A percentile compares a stretch with the other conserved stretches of the same genome.
Conservation (phyloP, 2,113 vertebrate species). For the Alethe castanea region DNA sequence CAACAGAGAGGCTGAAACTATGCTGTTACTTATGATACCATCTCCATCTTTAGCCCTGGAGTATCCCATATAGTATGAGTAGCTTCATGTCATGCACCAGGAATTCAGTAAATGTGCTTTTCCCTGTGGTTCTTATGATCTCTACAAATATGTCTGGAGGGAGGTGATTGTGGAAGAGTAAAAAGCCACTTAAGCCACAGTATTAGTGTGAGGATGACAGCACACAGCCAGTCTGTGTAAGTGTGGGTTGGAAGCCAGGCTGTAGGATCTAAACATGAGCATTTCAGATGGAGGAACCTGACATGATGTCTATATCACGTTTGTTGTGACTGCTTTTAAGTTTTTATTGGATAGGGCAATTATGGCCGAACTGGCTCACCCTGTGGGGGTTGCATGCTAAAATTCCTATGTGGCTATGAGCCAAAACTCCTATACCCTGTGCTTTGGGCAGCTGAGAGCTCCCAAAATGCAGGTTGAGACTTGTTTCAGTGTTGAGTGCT, state of each 20-base stretch:
- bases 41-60: neutral
- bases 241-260: neutral
- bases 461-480: neutral
- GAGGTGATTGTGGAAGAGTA: neutral
- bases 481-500: neutral
- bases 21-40: neutral
- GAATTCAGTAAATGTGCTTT: neutral
- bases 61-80: neutral
- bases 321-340: neutral
- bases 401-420: neutral
- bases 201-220: neutral
- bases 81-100: neutral
- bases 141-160: neutral
- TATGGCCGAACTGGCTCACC: neutral
- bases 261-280: neutral
- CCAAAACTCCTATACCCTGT: fast-evolving
- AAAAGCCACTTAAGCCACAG: neutral
- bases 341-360: neutral
- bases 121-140: neutral
- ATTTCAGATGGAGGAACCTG: neutral
- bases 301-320: neutral
- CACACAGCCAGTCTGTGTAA: neutral
- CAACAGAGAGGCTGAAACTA: neutral
- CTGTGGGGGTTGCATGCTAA: neutral
- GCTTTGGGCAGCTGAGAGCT: neutral